phyloP scores from a whole-genome alignment of 2,113 vertebrate species.

The Morone chrysops region DNA sequence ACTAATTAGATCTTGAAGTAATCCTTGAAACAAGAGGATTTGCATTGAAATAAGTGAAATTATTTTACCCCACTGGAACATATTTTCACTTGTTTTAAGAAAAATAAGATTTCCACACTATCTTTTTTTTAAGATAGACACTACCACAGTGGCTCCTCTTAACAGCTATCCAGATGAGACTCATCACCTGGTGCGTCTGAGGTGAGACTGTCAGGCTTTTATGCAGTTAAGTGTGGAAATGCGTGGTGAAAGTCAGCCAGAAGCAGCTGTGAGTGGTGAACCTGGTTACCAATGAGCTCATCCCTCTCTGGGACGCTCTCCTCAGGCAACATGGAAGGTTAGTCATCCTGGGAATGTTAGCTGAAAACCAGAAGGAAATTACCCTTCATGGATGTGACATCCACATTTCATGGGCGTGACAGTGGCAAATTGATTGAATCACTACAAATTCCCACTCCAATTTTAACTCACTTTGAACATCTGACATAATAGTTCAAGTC shows the following conservation, averaged over 20 bases:
- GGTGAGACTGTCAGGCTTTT: slow-evolving; percentile 22
- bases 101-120: neutral
- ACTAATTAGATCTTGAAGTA: neutral
- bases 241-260: slow-evolving; percentile 25
- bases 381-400: slow-evolving; percentile 64
- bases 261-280: slow-evolving; percentile 53
- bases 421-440: slow-evolving; percentile 45
- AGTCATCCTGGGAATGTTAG: slow-evolving; percentile 34
- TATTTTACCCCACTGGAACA: neutral
- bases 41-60: neutral
- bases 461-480: slow-evolving; percentile 39
- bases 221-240: slow-evolving; percentile 23
- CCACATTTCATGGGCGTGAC: slow-evolving; percentile 40
- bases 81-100: neutral
- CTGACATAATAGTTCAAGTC: slow-evolving; percentile 2
- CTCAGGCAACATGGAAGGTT: slow-evolving; percentile 40
- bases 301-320: slow-evolving; percentile 45
- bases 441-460: slow-evolving; percentile 18
- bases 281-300: slow-evolving; percentile 53
- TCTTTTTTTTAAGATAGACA: neutral
- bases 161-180: slow-evolving; percentile 28
- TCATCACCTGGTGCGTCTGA: slow-evolving; percentile 14
- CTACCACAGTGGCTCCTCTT: neutral
- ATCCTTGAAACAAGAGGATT: slow-evolving; percentile 17
- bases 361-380: slow-evolving; percentile 53